Conservation (phyloP, 2,113 vertebrate species). For the Probosciger aterrimus region DNA sequence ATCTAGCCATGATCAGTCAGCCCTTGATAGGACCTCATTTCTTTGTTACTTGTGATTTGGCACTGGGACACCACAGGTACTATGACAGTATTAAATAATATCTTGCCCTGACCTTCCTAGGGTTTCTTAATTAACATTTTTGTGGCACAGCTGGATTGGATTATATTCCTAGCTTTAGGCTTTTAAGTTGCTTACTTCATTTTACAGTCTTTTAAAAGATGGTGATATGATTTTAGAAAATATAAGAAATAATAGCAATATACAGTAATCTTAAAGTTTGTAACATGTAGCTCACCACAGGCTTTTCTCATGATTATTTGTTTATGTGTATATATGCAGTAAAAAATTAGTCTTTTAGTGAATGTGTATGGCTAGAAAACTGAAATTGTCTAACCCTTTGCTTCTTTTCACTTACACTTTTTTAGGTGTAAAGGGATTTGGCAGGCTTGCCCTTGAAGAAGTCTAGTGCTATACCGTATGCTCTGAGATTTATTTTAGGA, state of each 20-base stretch:
- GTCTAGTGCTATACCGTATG: not conserved
- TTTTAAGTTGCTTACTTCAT: not conserved
- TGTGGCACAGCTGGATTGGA: not conserved
- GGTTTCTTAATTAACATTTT: not conserved
- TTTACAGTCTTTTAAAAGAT: not conserved
- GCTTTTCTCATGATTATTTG: not conserved
- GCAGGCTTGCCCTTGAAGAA: not conserved
- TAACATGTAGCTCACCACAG: not conserved
- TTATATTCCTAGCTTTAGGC: not conserved
- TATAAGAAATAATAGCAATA: not conserved
- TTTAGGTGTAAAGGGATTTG: not conserved
- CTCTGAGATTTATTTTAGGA: not conserved
- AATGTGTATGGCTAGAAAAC: not conserved
- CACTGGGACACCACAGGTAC: not conserved
- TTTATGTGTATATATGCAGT: not conserved
- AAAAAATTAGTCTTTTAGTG: not conserved
- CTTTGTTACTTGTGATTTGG: not conserved
- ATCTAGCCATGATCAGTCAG: not conserved
- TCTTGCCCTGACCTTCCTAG: not conserved
- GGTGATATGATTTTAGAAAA: not conserved
- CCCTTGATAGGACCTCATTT: not conserved
- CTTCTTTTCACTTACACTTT: not conserved
- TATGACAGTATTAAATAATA: not conserved
- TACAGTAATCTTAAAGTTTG: not conserved
- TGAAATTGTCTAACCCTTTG: not conserved